Evolutionary conservation across 2,113 vertebrate species (phyloP).

Genomic region (Phalacrocorax aristotelis): DNA sequence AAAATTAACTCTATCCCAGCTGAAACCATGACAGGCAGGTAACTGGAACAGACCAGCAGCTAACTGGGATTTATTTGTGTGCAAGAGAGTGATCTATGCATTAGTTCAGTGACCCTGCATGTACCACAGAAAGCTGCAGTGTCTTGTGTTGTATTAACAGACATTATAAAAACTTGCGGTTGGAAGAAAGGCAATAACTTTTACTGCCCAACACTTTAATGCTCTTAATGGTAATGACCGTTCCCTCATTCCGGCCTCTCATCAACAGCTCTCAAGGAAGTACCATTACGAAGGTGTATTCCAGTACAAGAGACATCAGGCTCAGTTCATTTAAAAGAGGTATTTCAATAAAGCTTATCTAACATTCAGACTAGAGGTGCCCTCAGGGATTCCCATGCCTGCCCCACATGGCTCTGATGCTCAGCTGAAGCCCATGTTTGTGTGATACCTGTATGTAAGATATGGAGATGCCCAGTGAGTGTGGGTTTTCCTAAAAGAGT

Average conservation of each 20-base stretch:
- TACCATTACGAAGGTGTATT: not conserved
- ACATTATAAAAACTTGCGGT: not conserved
- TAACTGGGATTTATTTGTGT: not conserved
- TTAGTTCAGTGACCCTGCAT: not conserved
- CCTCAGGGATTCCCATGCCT: not conserved
- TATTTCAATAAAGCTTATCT: not conserved
- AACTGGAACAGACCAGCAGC: not conserved
- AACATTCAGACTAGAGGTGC: not conserved
- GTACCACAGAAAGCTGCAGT: not conserved
- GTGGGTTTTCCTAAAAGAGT: not conserved
- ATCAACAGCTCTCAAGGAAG: conserved; percentile 7
- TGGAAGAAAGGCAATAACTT: not conserved
- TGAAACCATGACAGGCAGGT: not conserved
- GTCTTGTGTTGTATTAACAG: not conserved
- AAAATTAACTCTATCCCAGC: too few relatives aligned
- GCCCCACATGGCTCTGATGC: not conserved
- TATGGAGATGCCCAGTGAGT: not conserved
- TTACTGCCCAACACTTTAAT: not conserved
- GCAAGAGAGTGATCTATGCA: not conserved
- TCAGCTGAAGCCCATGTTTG: not conserved
- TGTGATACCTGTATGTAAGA: not conserved
- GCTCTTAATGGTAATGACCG: not conserved
- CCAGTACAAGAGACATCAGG: not conserved
- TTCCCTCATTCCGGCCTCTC: not conserved
- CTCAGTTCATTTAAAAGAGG: not conserved